A percentile compares a stretch with the other conserved stretches of the same genome.
Conservation (phyloP, 1,140 invertebrate species). For the Brachionus koreanus region DNA sequence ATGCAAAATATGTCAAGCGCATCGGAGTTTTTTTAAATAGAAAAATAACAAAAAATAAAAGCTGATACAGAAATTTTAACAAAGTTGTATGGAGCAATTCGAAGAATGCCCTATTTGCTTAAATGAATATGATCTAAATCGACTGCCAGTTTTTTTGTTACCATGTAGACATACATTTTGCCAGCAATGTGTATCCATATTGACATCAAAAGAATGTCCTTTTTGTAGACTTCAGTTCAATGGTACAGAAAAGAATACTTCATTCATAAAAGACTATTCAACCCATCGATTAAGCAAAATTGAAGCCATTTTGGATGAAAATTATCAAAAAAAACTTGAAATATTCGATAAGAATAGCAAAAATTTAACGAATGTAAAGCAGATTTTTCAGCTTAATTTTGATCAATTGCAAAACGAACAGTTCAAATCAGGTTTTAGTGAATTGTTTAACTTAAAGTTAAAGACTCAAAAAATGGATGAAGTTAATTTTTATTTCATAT, state of each 20-base stretch:
- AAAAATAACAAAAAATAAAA: not conserved
- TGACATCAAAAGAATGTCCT: not conserved
- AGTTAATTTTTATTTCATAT: not conserved
- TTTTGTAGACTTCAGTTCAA: not conserved
- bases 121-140: slow-evolving; percentile 3
- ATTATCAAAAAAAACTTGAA: not conserved
- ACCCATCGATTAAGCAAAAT: not conserved
- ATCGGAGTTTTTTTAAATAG: not conserved
- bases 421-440: not conserved
- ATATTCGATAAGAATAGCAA: not conserved
- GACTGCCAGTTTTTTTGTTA: not conserved
- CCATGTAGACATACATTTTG: slow-evolving; percentile 17
- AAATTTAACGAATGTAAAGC: not conserved
- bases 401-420: not conserved
- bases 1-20: not conserved
- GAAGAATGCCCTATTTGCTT: slow-evolving; percentile 28
- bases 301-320: not conserved
- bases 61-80: not conserved
- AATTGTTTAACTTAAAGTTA: not conserved
- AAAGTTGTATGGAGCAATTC: not conserved
- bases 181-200: not conserved
- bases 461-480: not conserved
- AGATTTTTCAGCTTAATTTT: not conserved
- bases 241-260: not conserved
- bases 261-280: not conserved